These are phyloP conservation scores for human (Homo sapiens) DNA, from an alignment of 2,113 vertebrate genomes.

Conservation along the genomic window GRCh38 chr4:85301001-85301500, in stretches of 20 bases:
- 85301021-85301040: not conserved
- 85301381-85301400: not conserved
- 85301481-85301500: not conserved
- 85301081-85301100: not conserved
- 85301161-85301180: not conserved
- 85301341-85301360: not conserved
- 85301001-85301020: not conserved
- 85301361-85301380: not conserved
- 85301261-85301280: not conserved
- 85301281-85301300: not conserved
- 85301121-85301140: not conserved
- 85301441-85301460: not conserved
- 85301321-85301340: not conserved
- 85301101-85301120: not conserved
- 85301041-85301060: not conserved
- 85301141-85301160: not conserved
- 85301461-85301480: not conserved
- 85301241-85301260: not conserved
- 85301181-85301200: not conserved
- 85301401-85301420: not conserved
- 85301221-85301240: not conserved
- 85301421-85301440: not conserved
- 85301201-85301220: not conserved
- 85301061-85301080: not conserved
- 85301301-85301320: not conserved